Evolutionary conservation across 2,113 vertebrate species (phyloP).

Genomic region (Nestor notabilis): DNA sequence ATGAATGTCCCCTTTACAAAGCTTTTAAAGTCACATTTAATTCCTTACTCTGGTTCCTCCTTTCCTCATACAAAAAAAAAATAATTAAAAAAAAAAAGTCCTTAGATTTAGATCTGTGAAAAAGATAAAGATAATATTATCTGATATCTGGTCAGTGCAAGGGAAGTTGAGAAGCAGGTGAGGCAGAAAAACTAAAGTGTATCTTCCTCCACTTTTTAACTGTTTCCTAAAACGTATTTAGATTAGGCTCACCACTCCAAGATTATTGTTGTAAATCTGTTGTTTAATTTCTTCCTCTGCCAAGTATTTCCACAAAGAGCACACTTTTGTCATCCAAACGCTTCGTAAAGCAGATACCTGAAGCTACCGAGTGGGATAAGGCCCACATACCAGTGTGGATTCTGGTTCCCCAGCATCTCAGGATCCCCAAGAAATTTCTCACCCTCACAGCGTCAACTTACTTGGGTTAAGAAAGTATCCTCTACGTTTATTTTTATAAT

Average conservation of each 20-base stretch:
- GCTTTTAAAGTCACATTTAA: neutral
- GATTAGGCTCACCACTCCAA: neutral
- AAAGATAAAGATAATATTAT: neutral
- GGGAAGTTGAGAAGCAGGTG: neutral
- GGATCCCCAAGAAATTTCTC: neutral
- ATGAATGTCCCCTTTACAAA: neutral
- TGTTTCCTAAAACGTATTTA: neutral
- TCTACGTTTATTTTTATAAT: neutral
- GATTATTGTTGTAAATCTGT: neutral
- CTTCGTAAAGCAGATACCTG: neutral
- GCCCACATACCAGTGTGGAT: accelerated
- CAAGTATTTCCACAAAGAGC: neutral
- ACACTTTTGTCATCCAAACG: neutral
- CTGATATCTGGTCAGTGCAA: neutral
- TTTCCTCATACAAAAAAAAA: neutral
- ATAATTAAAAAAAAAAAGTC: neutral
- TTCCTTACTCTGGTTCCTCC: neutral
- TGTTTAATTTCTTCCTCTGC: neutral
- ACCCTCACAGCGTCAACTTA: neutral
- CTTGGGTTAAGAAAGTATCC: neutral
- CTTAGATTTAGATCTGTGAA: neutral
- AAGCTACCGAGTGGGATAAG: neutral
- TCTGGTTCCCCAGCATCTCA: neutral
- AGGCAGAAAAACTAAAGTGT: neutral
- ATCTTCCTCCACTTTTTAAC: neutral